Evolutionary conservation across 2,888 invertebrate genomes (phyloP).

Genomic region (Horisme vitalbata): DNA sequence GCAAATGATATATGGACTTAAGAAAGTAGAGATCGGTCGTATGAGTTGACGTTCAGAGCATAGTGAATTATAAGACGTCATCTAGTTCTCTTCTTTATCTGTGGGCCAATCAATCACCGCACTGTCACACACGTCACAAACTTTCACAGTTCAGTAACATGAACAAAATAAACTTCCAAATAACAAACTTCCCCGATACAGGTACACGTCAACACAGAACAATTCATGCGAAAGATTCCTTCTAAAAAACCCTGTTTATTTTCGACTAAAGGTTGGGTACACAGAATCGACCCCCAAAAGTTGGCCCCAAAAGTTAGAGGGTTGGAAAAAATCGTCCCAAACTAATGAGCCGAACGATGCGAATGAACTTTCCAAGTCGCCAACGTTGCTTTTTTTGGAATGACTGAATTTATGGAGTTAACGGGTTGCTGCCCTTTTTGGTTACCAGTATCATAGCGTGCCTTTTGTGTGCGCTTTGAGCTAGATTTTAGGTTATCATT

Average conservation of each 20-base stretch:
- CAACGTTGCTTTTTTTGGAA: slow-evolving; percentile 38
- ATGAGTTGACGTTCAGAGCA: too few species aligned
- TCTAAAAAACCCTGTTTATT: slow-evolving; percentile 62
- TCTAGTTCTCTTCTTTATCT: too few species aligned
- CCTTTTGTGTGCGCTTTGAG: too few species aligned
- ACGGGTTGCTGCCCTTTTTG: background rate
- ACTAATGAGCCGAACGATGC: slow-evolving; percentile 68
- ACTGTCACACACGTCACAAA: too few species aligned
- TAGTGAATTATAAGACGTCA: too few species aligned
- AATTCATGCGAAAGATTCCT: slow-evolving; percentile 52
- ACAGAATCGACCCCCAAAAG: slow-evolving; percentile 47
- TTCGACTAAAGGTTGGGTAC: slow-evolving; percentile 44
- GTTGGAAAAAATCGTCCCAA: slow-evolving; percentile 62
- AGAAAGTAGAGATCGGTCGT: too few species aligned
- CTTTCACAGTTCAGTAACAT: background rate
- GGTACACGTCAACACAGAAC: slow-evolving; percentile 34
- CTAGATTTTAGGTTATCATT: too few species aligned
- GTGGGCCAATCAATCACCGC: too few species aligned
- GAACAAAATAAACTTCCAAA: background rate
- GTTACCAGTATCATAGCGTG: background rate
- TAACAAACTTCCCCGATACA: slow-evolving; percentile 18
- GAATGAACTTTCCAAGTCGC: slow-evolving; percentile 68
- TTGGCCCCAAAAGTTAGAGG: slow-evolving; percentile 57
- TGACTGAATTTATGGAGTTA: slow-evolving; percentile 12
- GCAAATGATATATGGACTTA: too few species aligned